Evolutionary conservation across 2,113 vertebrate genomes (phyloP), one percentile per base, ranked within the genome.

Genomic region (Hippolais icterina): DNA sequence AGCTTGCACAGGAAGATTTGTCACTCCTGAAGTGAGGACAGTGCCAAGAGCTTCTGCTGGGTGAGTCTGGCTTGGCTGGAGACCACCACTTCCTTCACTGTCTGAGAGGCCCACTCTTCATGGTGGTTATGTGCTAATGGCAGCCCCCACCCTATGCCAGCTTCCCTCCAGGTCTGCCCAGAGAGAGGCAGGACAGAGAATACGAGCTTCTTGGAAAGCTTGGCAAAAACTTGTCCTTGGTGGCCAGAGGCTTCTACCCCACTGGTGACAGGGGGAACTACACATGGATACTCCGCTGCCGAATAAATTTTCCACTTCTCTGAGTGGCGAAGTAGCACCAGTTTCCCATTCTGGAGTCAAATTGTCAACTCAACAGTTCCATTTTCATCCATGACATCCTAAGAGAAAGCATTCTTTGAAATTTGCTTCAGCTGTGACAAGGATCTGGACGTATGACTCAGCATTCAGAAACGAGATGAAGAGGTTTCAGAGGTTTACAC

Each of bases 41-140:
- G 33, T 2, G 9, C 42, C 35, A 35, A 10, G n/a, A 82, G 52
- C 19, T 50, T 19, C 57, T 4, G 5, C 4, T 0, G 35, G 20
- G 49, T 2, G 2, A 47, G 37, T 15, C 29, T 4, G 8, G 10
- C n/a, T 64, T n/a, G 61, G 41, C 33, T 3, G 1, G 37, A 8
- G 14, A 50, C 3, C 33, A 16, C 13, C 59, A 33, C 5, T 8
- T 63, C 31, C 56, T 61, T 15, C 0, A 0, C 44, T 15, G 8
- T 2, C 37, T 3, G 1, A 70, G 60, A 54, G 19, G 3, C 17
- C 11, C 1, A 0, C 16, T 24, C 29, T 7, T 12, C 24, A 3
- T 0, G 4, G 29, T 5, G 2, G 10, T 2, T 0, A 2, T 6
- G 11, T 41, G 59, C 31, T 2, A 12, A 33, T 16, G 47, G 42